These are phyloP conservation scores for Lepus europaeus DNA, from an alignment of 2,113 vertebrate species.

Conservation along the genomic window DNA sequence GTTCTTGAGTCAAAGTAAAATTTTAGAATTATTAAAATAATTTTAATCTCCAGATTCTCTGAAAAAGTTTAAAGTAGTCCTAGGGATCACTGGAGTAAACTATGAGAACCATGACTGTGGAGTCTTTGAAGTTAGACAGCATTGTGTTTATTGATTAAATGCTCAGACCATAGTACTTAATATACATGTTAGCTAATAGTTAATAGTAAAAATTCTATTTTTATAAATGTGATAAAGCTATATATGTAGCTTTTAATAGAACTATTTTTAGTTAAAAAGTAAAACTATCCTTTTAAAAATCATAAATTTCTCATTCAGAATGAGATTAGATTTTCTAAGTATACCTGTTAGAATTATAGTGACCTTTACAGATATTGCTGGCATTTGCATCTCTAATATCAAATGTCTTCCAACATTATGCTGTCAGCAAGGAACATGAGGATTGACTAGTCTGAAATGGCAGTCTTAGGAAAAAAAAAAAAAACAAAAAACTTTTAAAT, in stretches of 20 bases:
- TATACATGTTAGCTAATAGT: background rate
- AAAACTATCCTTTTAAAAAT: background rate
- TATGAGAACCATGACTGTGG: background rate
- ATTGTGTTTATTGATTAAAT: slow-evolving; percentile 58
- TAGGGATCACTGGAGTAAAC: background rate
- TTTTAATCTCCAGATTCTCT: slow-evolving; percentile 15
- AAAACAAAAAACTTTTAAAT: slow-evolving; percentile 59
- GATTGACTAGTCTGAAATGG: slow-evolving; percentile 73
- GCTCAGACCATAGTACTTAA: background rate
- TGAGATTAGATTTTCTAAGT: slow-evolving; percentile 60
- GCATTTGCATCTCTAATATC: slow-evolving; percentile 76
- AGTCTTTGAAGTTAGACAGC: slow-evolving; percentile 26
- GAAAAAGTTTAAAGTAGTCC: background rate
- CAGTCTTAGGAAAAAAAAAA: slow-evolving; percentile 68
- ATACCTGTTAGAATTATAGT: slow-evolving; percentile 68
- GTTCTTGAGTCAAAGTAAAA: background rate
- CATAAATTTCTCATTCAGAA: too few species aligned
- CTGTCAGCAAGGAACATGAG: slow-evolving; percentile 67
- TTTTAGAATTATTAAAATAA: slow-evolving; percentile 12
- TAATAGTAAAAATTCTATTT: background rate
- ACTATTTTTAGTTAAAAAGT: slow-evolving; percentile 23
- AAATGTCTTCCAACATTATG: slow-evolving; percentile 68
- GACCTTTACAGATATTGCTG: slow-evolving; percentile 78
- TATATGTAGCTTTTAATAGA: background rate
- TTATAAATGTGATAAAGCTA: background rate